Percentiles rank a stretch among this genome's conserved stretches.
phyloP scores from a whole-genome alignment of 23 tunicate species.

The Halocynthia aurantium region DNA sequence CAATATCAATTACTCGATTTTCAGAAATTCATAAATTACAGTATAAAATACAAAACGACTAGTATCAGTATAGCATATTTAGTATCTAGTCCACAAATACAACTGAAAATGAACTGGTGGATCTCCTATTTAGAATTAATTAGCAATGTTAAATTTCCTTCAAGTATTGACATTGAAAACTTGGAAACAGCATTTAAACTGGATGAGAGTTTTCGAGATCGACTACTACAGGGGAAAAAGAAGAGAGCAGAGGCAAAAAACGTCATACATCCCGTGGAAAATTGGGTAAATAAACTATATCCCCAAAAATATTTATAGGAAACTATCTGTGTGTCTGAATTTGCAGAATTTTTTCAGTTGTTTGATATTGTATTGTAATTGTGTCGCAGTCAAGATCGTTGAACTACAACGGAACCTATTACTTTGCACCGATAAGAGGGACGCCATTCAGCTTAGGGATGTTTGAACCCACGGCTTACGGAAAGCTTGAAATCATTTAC shows the following conservation, averaged over 20 bases:
- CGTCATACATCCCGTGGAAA: slow-evolving; percentile 26
- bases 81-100: no score
- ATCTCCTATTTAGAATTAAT: no score
- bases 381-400: slow-evolving; percentile 28
- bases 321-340: neutral
- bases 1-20: neutral
- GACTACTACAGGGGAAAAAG: slow-evolving; percentile 4
- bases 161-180: slow-evolving; percentile 37
- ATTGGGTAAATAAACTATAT: slow-evolving; percentile 14
- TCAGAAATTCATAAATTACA: no score
- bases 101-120: no score
- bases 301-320: neutral
- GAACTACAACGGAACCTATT: slow-evolving; percentile 26
- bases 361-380: neutral
- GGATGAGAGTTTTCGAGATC: slow-evolving; percentile 7
- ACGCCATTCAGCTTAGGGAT: slow-evolving; percentile 57
- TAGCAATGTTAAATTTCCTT: neutral
- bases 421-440: slow-evolving; percentile 33
- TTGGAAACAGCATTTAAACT: slow-evolving; percentile 15
- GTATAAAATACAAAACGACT: no score
- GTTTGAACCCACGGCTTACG: slow-evolving; percentile 56
- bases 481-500: slow-evolving; percentile 47
- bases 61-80: no score
- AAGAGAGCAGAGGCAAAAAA: neutral
- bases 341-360: neutral